Evolutionary conservation across 2,888 invertebrate species (phyloP).

Genomic region (Callosobruchus maculatus): DNA sequence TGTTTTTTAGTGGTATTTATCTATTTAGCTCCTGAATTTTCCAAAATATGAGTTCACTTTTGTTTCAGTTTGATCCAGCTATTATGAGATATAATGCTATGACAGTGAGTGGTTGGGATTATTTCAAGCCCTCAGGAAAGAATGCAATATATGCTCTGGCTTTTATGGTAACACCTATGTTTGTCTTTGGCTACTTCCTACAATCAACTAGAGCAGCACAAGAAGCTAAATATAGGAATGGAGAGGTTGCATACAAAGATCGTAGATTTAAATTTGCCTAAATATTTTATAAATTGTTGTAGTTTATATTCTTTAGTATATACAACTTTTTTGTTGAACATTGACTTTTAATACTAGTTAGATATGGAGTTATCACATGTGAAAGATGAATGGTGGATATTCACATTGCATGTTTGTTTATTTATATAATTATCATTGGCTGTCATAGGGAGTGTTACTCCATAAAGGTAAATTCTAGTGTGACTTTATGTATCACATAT

Average conservation of each 20-base stretch:
- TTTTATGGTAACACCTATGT: constrained; percentile 57
- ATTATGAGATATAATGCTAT: constrained; percentile 71
- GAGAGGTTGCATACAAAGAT: constrained; percentile 73
- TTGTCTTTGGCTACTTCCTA: constrained; percentile 53
- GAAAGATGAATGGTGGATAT: too few relatives aligned
- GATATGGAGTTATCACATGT: too few relatives aligned
- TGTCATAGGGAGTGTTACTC: too few relatives aligned
- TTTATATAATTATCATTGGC: too few relatives aligned
- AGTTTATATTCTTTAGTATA: neutral
- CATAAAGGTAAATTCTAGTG: too few relatives aligned
- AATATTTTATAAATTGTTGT: constrained; percentile 22
- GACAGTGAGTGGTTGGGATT: constrained; percentile 61
- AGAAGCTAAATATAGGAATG: constrained; percentile 62
- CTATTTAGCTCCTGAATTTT: neutral
- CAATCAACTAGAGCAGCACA: constrained; percentile 52
- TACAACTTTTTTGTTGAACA: neutral
- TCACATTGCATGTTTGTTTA: too few relatives aligned
- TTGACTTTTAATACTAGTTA: neutral
- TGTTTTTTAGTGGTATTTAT: too few relatives aligned
- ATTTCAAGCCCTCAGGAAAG: constrained; percentile 64
- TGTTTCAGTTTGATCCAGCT: constrained; percentile 73
- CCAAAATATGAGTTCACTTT: neutral
- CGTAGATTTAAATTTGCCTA: constrained; percentile 66
- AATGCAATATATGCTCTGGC: constrained; percentile 38
- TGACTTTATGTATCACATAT: too few relatives aligned